These are phyloP conservation scores for Denticeps clupeoides DNA, from an alignment of 2,797 vertebrate species.

Conservation along the genomic window DNA sequence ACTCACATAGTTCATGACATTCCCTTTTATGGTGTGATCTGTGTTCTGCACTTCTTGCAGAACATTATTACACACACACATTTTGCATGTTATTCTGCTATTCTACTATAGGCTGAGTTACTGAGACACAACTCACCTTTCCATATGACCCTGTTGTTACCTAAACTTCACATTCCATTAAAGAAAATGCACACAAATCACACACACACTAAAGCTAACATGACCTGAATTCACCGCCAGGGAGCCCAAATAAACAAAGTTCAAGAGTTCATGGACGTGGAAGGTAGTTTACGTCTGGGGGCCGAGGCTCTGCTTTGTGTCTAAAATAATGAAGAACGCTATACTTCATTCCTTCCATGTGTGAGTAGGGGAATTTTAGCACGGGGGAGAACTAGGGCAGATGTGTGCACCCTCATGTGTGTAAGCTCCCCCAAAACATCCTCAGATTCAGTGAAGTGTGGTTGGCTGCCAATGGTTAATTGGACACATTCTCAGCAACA, in stretches of 20 bases:
- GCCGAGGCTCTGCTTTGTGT: background rate
- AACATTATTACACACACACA: background rate
- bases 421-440: background rate
- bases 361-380: background rate
- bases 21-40: background rate
- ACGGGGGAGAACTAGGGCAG: background rate
- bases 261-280: conserved; percentile 10
- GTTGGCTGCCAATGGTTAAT: background rate
- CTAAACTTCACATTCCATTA: background rate
- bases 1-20: background rate
- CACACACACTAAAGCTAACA: background rate
- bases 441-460: conserved; percentile 5
- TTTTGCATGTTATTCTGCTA: background rate
- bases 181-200: background rate
- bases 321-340: conserved; percentile 11
- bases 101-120: background rate
- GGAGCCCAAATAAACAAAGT: background rate
- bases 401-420: conserved; percentile 1
- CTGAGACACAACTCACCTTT: background rate
- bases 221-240: background rate
- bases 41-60: background rate
- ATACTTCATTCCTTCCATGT: conserved; percentile 10
- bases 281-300: background rate
- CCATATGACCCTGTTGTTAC: background rate
- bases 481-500: conserved; percentile 6